Evolutionary conservation across 2,797 vertebrate genomes (phyloP).

Genomic region (Spondyliosoma cantharus): DNA sequence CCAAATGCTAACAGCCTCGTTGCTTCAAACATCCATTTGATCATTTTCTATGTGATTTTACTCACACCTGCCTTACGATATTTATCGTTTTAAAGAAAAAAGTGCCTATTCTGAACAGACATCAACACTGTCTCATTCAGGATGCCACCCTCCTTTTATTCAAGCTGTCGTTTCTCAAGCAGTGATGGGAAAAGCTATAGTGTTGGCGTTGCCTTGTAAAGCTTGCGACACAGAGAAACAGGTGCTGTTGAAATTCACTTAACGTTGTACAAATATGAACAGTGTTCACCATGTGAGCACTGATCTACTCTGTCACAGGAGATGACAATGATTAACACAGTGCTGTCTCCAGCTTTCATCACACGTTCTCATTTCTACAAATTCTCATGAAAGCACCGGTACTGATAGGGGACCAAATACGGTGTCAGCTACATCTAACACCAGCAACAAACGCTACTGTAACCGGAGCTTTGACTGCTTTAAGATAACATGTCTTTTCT

Average conservation of each 20-base stretch:
- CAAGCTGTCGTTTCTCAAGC: neutral
- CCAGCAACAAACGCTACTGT: neutral
- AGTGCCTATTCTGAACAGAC: too few species aligned
- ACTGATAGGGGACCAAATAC: neutral
- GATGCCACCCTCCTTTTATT: too few species aligned
- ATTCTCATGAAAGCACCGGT: neutral
- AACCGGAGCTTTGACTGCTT: neutral
- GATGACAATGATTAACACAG: neutral
- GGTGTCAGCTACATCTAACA: neutral
- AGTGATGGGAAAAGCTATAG: too few species aligned
- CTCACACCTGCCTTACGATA: neutral
- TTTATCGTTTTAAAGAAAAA: too few species aligned
- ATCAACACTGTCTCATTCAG: too few species aligned
- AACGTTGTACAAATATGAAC: neutral
- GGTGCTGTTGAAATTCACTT: neutral
- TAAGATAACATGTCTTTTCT: neutral
- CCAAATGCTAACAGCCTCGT: too few species aligned
- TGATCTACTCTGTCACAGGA: too few species aligned
- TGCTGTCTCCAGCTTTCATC: neutral
- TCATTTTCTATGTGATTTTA: neutral
- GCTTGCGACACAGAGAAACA: neutral
- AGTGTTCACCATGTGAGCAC: neutral
- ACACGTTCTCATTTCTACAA: neutral
- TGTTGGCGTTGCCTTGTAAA: neutral
- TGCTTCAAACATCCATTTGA: neutral